A percentile compares a stretch with the other conserved stretches of the same genome.
Conservation (phyloP, 2,888 invertebrate species). For the Ceraclea dissimilis region DNA sequence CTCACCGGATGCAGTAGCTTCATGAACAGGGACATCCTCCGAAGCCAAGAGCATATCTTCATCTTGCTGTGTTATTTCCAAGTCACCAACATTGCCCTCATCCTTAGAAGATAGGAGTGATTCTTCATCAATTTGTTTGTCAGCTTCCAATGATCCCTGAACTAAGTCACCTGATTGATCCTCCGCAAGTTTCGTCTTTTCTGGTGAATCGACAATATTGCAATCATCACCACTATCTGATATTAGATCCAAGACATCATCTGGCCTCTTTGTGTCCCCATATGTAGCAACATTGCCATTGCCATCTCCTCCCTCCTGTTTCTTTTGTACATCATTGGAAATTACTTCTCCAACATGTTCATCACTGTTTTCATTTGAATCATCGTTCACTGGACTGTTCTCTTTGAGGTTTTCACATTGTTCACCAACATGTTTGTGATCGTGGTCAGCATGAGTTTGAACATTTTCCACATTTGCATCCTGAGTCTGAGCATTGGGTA, state of each 20-base stretch:
- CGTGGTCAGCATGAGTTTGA: too few relatives aligned
- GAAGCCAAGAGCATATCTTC: conserved; percentile 8
- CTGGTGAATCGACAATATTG: conserved; percentile 22
- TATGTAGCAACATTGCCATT: conserved; percentile 6
- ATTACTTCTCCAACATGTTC: too few relatives aligned
- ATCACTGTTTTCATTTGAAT: too few relatives aligned
- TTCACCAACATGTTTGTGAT: neutral
- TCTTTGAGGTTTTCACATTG: neutral
- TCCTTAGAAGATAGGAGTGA: neutral
- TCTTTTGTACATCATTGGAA: neutral
- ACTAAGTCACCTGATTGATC: conserved; percentile 12
- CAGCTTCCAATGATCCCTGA: neutral
- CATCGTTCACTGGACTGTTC: neutral
- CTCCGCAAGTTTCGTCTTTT: conserved; percentile 17
- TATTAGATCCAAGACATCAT: conserved; percentile 27
- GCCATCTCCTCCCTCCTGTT: neutral
- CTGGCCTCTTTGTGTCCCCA: conserved; percentile 22
- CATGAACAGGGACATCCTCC: neutral
- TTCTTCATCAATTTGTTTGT: neutral
- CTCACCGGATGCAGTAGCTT: neutral
- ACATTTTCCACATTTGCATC: neutral
- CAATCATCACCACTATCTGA: conserved; percentile 30
- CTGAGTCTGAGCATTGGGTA: neutral
- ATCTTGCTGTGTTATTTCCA: neutral
- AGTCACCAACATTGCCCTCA: neutral